These are phyloP conservation scores for Smittia sp. DNA, from an alignment of 2,888 invertebrate genomes.

Conservation along the genomic window DNA sequence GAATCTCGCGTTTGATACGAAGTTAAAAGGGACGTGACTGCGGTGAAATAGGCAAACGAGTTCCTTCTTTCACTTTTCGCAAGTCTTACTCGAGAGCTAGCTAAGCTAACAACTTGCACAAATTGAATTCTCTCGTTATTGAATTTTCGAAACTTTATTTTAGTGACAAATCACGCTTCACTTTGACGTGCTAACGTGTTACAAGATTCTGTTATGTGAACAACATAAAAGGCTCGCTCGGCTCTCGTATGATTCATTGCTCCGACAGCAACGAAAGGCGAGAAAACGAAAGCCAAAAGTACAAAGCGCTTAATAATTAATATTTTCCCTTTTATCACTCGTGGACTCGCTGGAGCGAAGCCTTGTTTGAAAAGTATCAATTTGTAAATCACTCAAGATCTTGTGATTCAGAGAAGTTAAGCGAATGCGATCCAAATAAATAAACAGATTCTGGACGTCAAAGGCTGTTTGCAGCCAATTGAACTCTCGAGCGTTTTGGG, in stretches of 20 bases:
- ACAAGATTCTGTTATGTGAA: background rate
- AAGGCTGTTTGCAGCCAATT: background rate
- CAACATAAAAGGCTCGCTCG: background rate
- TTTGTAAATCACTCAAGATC: constrained; percentile 19
- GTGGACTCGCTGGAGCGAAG: background rate
- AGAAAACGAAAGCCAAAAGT: background rate
- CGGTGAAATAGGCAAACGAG: constrained; percentile 10
- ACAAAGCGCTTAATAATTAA: constrained; percentile 15
- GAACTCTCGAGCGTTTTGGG: background rate
- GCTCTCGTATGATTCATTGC: background rate
- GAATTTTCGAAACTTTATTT: background rate
- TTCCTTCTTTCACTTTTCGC: no score
- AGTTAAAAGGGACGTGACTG: constrained; percentile 26
- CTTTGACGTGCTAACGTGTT: no score
- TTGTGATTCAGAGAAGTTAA: background rate
- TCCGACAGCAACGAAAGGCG: background rate
- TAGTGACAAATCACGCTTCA: background rate
- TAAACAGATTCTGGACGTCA: background rate
- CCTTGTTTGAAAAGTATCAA: constrained; percentile 1
- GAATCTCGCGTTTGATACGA: constrained; percentile 27
- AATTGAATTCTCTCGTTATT: background rate
- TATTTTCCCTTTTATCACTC: constrained; percentile 18
- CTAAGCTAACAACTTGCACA: no score
- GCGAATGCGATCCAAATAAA: background rate
- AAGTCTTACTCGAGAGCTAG: no score